Evolutionary conservation across 2,113 vertebrate species (phyloP).

Genomic region (Phasianus colchicus): DNA sequence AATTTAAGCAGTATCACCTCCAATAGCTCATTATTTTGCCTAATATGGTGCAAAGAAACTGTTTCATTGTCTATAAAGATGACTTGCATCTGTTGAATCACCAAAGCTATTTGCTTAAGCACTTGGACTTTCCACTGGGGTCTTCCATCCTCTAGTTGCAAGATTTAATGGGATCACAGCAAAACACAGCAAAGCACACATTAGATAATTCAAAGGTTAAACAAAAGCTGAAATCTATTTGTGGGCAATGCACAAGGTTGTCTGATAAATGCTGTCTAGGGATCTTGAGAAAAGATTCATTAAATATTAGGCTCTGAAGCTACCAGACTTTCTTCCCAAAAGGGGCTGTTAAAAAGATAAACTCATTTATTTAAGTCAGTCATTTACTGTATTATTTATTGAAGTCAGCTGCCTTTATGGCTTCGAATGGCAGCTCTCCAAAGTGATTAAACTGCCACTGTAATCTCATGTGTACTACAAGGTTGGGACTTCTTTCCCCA

Average conservation of each 20-base stretch:
- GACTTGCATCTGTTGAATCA: not conserved
- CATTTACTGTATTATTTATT: not conserved
- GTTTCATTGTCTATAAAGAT: not conserved
- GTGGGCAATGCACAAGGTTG: not conserved
- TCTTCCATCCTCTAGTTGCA: not conserved
- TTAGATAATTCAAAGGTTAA: not conserved
- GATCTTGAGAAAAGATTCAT: not conserved
- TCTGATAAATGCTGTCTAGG: not conserved
- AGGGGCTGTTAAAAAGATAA: conserved; percentile 22
- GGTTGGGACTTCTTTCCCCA: not conserved
- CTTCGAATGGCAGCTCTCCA: not conserved
- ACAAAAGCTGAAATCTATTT: not conserved
- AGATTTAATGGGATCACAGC: not conserved
- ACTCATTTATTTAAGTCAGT: not conserved
- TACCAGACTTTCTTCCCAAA: not conserved
- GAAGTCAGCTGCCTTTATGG: conserved; percentile 9
- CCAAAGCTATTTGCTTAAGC: not conserved
- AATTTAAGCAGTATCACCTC: not conserved
- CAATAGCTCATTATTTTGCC: not conserved
- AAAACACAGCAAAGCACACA: not conserved
- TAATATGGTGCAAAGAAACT: not conserved
- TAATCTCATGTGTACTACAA: not conserved
- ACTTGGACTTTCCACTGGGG: not conserved
- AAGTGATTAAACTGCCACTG: not conserved
- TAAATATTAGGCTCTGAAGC: not conserved